A percentile compares a stretch with the other conserved stretches of the same genome.
phyloP scores from a whole-genome alignment of 1,140 invertebrate genomes.

The Pseudomyrmex flavicornis region DNA sequence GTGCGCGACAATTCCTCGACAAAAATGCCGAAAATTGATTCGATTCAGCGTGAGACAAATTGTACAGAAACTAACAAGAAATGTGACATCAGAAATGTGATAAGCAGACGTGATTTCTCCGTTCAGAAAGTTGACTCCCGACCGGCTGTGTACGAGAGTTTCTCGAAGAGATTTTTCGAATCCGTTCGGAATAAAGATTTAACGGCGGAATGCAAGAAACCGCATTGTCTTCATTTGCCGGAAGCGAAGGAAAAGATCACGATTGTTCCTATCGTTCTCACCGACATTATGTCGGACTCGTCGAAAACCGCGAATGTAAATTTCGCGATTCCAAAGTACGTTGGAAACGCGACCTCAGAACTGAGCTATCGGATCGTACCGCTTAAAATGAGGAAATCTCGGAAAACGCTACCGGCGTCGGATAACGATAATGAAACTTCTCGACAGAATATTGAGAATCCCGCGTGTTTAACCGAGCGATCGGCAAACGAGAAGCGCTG shows the following conservation, averaged over 20 bases:
- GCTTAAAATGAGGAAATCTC: background rate
- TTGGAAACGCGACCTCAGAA: background rate
- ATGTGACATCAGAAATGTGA: background rate
- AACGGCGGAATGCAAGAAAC: background rate
- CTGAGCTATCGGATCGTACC: background rate
- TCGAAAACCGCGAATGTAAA: conserved; percentile 15
- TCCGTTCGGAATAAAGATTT: background rate
- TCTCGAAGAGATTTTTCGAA: background rate
- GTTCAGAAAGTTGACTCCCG: background rate
- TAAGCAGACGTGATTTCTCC: conserved; percentile 4
- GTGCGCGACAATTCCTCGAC: conserved; percentile 1
- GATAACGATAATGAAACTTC: background rate
- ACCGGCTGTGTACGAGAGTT: background rate
- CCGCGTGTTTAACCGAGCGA: background rate
- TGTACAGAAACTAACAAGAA: background rate
- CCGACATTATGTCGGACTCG: conserved; percentile 43
- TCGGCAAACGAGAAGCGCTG: background rate
- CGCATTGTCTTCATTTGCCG: background rate
- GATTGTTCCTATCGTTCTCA: conserved; percentile 69
- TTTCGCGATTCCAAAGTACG: background rate
- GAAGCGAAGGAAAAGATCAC: conserved; percentile 57
- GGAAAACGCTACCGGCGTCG: background rate
- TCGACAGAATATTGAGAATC: background rate
- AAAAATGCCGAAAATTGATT: background rate
- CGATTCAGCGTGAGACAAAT: background rate